Evolutionary conservation across 1,140 invertebrate genomes (phyloP).

Genomic region (Nymphalis io): DNA sequence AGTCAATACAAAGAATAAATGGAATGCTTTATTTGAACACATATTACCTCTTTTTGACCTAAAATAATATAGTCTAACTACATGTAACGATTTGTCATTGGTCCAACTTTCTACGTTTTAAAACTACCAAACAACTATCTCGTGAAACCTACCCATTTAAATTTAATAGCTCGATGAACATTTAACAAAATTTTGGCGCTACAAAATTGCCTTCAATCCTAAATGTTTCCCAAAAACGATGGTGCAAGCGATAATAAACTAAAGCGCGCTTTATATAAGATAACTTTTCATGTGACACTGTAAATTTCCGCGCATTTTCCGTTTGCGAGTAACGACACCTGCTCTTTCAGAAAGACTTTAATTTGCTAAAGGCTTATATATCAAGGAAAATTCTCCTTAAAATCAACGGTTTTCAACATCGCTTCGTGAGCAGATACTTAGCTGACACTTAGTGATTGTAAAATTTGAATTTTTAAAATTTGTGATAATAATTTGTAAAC

Average conservation of each 20-base stretch:
- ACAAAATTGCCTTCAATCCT: slow-evolving; percentile 1
- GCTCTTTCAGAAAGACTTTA: not conserved
- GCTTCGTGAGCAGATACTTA: not conserved
- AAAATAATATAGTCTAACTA: too few relatives aligned
- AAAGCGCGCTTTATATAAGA: not conserved
- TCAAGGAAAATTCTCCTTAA: too few relatives aligned
- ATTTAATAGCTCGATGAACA: slow-evolving; percentile 1
- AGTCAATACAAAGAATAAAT: too few relatives aligned
- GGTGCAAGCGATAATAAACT: not conserved
- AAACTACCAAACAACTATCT: not conserved
- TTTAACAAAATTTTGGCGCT: slow-evolving; percentile 1
- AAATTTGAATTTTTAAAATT: too few relatives aligned
- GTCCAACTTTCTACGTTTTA: not conserved
- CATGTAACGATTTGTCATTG: too few relatives aligned
- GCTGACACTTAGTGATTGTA: too few relatives aligned
- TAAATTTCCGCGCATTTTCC: not conserved
- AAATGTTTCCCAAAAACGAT: not conserved
- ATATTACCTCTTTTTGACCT: too few relatives aligned
- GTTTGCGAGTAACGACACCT: not conserved
- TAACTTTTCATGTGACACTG: not conserved
- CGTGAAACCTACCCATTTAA: not conserved
- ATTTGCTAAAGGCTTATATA: not conserved
- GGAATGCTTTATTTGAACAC: too few relatives aligned
- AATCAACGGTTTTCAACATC: too few relatives aligned
- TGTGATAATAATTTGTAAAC: too few relatives aligned